phyloP scores from a whole-genome alignment of 2,888 invertebrate genomes.

The Cephus pygmeus region DNA sequence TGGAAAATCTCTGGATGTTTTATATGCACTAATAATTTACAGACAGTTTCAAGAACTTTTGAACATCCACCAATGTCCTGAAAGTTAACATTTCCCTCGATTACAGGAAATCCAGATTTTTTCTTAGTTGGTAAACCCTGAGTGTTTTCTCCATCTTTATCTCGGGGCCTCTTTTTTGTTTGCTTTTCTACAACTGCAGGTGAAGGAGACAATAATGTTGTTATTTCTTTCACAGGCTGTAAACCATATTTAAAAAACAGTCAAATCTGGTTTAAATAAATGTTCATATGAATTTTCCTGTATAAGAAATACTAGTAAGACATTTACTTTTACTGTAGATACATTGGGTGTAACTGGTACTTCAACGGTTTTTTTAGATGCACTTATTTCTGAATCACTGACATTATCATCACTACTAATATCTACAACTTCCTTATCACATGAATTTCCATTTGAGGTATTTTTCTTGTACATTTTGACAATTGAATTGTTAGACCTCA shows the following conservation, averaged over 20 bases:
- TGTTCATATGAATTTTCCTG: background rate
- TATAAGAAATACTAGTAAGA: background rate
- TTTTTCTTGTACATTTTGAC: conserved; percentile 68
- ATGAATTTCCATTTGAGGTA: conserved; percentile 61
- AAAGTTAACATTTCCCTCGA: conserved; percentile 71
- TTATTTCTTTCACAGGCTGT: background rate
- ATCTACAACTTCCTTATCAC: conserved; percentile 80
- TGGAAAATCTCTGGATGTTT: conserved; percentile 91
- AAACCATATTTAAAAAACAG: background rate
- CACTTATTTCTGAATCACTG: conserved; percentile 32
- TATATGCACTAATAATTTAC: conserved; percentile 84
- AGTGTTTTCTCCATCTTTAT: background rate
- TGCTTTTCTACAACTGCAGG: background rate
- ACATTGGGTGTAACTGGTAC: background rate
- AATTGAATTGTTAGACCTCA: conserved; percentile 62
- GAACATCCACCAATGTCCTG: conserved; percentile 86
- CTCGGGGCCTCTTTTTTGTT: background rate
- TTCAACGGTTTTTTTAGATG: conserved; percentile 12
- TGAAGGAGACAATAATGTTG: background rate
- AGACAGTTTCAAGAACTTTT: conserved; percentile 77
- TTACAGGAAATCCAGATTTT: conserved; percentile 46
- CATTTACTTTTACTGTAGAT: background rate
- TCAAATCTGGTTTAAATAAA: background rate
- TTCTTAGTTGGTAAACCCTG: background rate
- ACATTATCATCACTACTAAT: conserved; percentile 79